Conservation (phyloP, 2,113 vertebrate genomes). For the Ondatra zibethicus region DNA sequence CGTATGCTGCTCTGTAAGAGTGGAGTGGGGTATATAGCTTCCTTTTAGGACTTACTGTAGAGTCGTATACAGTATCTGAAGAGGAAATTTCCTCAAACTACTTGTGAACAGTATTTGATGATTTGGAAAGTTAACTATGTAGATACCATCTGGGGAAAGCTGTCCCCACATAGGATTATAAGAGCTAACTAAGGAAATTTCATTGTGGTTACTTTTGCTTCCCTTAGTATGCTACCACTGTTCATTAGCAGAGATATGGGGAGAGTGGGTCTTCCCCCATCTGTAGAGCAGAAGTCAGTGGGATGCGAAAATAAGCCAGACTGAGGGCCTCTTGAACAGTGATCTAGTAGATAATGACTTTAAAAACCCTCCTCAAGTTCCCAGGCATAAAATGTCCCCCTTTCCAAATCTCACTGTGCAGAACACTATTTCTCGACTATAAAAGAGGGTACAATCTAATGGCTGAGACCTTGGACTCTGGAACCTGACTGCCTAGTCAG, state of each 20-base stretch:
- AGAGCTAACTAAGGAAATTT: constrained; percentile 22
- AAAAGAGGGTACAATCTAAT: background rate
- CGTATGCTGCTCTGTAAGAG: constrained; percentile 23
- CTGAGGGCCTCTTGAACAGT: background rate
- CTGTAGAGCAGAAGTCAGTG: background rate
- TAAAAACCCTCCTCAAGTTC: background rate
- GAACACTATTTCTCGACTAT: constrained; percentile 11
- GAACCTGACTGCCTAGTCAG: background rate
- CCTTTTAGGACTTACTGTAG: constrained; percentile 1
- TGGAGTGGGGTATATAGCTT: background rate
- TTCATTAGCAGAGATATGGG: constrained; percentile 43
- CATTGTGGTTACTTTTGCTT: background rate
- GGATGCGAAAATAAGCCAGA: constrained; percentile 25
- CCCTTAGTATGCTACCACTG: background rate
- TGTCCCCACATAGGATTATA: background rate
- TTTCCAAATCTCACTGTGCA: constrained; percentile 31
- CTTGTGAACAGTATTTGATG: constrained; percentile 13
- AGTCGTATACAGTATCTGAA: constrained; percentile 4
- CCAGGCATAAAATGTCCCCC: background rate
- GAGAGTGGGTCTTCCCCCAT: background rate
- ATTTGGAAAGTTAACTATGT: constrained; percentile 43
- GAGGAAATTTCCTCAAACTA: constrained; percentile 45
- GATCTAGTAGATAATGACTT: constrained; percentile 46
- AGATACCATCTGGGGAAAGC: background rate
- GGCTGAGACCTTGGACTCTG: constrained; percentile 17